Evolutionary conservation across 2,113 vertebrate genomes (phyloP).

Genomic region (Sturnira hondurensis): DNA sequence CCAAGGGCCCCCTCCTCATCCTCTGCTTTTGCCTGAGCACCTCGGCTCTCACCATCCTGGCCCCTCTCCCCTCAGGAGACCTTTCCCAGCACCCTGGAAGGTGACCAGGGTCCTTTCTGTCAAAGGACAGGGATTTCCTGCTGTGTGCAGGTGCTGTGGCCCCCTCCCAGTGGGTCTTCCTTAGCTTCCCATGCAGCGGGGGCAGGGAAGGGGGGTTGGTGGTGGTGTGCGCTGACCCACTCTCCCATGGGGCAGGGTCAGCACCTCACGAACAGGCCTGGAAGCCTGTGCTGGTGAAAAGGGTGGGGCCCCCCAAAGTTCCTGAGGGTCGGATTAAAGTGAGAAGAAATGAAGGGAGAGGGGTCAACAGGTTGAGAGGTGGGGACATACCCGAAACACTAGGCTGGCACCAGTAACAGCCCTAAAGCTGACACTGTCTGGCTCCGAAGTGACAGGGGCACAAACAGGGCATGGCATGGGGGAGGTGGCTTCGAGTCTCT

Average conservation of each 20-base stretch:
- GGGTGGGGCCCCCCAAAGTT: not conserved
- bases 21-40: not conserved
- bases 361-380: accelerated
- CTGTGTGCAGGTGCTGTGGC: no score
- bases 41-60: not conserved
- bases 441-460: not conserved
- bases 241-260: not conserved
- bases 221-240: accelerated
- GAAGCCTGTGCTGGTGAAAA: not conserved
- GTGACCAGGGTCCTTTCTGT: not conserved
- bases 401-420: not conserved
- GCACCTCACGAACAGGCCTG: not conserved
- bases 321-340: not conserved
- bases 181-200: not conserved
- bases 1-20: not conserved
- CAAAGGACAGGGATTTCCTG: not conserved
- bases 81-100: not conserved
- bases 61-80: not conserved
- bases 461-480: not conserved
- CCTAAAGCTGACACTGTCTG: not conserved
- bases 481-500: not conserved
- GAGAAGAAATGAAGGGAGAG: not conserved
- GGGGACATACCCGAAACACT: accelerated
- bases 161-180: not conserved
- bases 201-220: no score